Evolutionary conservation across 2,797 vertebrate genomes (phyloP), one percentile per base, ranked within the genome.

Genomic region (Busarellus nigricollis): DNA sequence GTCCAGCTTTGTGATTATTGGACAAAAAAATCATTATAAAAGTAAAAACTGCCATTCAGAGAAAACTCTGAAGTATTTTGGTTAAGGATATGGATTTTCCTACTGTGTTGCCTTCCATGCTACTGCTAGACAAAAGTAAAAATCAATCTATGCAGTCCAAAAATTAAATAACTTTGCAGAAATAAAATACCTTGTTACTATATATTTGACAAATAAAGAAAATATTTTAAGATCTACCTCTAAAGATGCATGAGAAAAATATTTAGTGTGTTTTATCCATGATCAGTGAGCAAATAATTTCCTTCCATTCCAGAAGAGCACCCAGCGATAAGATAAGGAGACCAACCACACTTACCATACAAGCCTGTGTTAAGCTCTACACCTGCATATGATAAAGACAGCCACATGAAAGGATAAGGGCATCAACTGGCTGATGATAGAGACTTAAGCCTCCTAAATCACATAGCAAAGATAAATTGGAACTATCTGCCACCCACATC

Each of bases 371-470:
- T 71, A 65, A 85, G 47, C 54, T 85, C 59, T 69, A 58, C 50
- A 89, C 87, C 78, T 96, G 78, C 11, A 38, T 45, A 70, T 54
- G 73, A 92, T 59, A 73, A 87, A 90, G 81, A 85, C 52, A 91
- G 59, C 22, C 50, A 73, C 44, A 73, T 45, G 67, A 87, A 95
- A 77, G 52, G 54, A 90, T 86, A 88, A 93, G 61, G 83, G 52
- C 55, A 93, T 95, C 94, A 93, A 91, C 55, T 70, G 83, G 50
- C 37, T 95, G 95, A 80, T 95, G 92, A 96, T 77, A 94, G 86
- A 97, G 88, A 83, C 82, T 93, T 90, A 93, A 97, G 59, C 93
- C 80, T 89, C 26, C 88, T 93, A 93, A 97, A 92, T 94, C 88
- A 94, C 92, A 96, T 26, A 47, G 67, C 83, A 93, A 87, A 79